Evolutionary conservation across 2,888 invertebrate species (phyloP), one percentile per base, ranked within the genome.

Genomic region (Catocala sponsa): DNA sequence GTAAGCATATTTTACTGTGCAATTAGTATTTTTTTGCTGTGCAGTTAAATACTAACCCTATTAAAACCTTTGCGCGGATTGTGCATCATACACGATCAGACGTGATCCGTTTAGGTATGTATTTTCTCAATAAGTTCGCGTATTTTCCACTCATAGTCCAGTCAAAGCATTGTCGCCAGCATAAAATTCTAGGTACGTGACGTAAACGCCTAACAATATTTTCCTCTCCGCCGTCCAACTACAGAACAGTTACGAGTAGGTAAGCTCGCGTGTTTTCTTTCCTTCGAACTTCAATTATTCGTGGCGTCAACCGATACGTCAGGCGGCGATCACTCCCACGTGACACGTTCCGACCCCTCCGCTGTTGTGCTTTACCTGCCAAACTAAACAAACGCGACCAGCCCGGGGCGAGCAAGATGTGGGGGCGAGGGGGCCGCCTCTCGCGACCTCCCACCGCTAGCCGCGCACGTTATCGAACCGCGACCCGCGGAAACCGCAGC

Each of bases 351-450:
- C 68, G 72, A 70, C 75, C 83, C 82, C 83, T 80, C 72, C 73
- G 61, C 77, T 81, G 81, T 83, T 85, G 87, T 84, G 85, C 86
- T 86, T 88, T 89, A 91, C 90, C 91, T 91, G 90, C 87, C 89
- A 87, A 89, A 88, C 85, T 86, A 88, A 88, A 89, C 87, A 88
- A 85, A 84, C 84, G 82, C 80, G 82, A 70, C 59, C 55, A 59
- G 54, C 51, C 55, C 12, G 50, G 49, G 63, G 63, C 53, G 54
- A 38, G 43, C 43, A 58, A 63, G 58, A 63, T 50, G 63, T 63
- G 61, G 76, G 67, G 65, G 73, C 72, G 75, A 77, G 78, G 74
- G 74, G 70, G 79, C 72, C 72, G 77, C 65, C 67, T 65, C 53
- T 49, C 41, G 63, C 75, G 70, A 60, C 79, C 75, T 66, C 65